Conservation (phyloP, 2,113 vertebrate species). For the Lepisosteus osseus region DNA sequence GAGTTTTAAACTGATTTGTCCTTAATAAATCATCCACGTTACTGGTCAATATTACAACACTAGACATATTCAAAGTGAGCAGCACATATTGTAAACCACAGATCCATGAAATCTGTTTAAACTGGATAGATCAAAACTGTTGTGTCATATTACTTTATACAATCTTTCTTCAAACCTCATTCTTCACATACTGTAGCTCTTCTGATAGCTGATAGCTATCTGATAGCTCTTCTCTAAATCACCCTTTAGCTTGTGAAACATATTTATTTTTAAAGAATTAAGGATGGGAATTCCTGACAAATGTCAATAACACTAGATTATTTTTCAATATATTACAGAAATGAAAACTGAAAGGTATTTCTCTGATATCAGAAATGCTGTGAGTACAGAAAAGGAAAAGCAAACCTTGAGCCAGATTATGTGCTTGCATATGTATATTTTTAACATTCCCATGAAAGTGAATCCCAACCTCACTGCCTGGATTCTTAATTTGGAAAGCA, state of each 20-base stretch:
- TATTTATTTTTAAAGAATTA: neutral
- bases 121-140: neutral
- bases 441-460: too few species aligned
- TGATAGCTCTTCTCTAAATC: too few species aligned
- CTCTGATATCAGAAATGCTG: neutral
- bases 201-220: neutral
- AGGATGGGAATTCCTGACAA: constrained; percentile 1
- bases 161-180: neutral
- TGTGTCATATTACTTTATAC: neutral
- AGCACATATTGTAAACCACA: neutral
- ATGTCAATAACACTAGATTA: neutral
- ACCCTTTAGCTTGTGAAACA: too few species aligned
- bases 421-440: too few species aligned
- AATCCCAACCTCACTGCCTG: too few species aligned
- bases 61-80: neutral
- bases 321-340: neutral
- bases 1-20: too few species aligned
- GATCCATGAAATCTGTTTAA: neutral
- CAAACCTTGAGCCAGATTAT: neutral
- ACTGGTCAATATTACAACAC: neutral
- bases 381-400: neutral
- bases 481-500: too few species aligned
- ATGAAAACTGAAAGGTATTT: neutral
- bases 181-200: neutral
- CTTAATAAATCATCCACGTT: neutral